Conservation (phyloP, 2,888 invertebrate genomes). For the Bursaphelenchus okinawaensis region DNA sequence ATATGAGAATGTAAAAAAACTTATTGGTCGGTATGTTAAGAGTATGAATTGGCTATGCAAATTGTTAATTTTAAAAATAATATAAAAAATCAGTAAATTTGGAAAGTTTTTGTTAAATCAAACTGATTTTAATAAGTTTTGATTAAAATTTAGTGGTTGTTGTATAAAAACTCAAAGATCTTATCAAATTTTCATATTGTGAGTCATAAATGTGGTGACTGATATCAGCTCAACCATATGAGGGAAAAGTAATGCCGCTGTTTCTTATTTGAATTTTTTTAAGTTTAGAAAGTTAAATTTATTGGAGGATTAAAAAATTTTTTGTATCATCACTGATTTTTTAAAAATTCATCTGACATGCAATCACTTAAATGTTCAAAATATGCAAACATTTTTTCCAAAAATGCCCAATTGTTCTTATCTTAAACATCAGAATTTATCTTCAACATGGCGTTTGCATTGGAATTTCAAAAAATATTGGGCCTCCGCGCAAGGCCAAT, state of each 20-base stretch:
- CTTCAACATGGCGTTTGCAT: background rate
- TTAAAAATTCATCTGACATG: background rate
- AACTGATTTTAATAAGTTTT: too few relatives aligned
- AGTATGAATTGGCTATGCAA: conserved; percentile 1
- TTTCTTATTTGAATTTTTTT: too few relatives aligned
- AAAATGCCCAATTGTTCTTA: background rate
- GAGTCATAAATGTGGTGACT: too few relatives aligned
- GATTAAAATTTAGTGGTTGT: too few relatives aligned
- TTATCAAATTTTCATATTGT: too few relatives aligned
- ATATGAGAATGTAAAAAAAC: background rate
- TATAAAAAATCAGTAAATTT: too few relatives aligned
- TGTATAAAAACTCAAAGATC: too few relatives aligned
- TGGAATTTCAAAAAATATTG: background rate
- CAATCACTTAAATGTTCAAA: background rate
- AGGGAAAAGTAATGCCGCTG: too few relatives aligned
- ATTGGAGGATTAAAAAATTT: background rate
- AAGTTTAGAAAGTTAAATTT: too few relatives aligned
- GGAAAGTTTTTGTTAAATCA: too few relatives aligned
- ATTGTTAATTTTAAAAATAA: background rate
- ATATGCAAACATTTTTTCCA: background rate
- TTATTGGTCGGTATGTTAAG: background rate
- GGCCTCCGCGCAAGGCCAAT: background rate
- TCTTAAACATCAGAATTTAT: background rate
- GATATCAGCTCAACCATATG: too few relatives aligned
- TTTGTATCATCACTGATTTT: background rate